Conservation (phyloP, 2,797 vertebrate genomes). For the Spinus pinus region DNA sequence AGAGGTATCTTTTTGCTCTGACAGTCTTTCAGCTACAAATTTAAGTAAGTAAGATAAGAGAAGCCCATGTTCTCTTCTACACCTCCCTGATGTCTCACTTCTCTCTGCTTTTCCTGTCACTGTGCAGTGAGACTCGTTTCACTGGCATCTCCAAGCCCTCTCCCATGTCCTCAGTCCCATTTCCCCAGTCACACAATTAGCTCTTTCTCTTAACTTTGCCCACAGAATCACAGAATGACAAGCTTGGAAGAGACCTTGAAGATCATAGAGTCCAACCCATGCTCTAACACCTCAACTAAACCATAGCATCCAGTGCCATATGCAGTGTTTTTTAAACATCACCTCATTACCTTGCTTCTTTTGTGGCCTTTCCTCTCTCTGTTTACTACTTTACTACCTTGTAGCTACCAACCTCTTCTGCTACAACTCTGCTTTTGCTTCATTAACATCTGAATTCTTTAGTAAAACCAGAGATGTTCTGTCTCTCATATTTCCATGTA, state of each 20-base stretch:
- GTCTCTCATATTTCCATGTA: not conserved
- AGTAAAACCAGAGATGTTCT: not conserved
- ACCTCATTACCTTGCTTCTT: not conserved
- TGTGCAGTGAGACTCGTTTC: not conserved
- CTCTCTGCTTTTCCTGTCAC: not conserved
- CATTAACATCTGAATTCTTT: not conserved
- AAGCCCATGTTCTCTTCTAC: not conserved
- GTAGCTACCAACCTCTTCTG: not conserved
- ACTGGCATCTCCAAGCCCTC: not conserved
- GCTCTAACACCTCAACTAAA: not conserved
- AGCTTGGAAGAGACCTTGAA: not conserved
- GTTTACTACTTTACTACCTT: not conserved
- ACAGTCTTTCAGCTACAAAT: not conserved
- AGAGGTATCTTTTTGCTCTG: not conserved
- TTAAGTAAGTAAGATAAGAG: not conserved
- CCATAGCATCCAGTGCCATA: not conserved
- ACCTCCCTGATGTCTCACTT: not conserved
- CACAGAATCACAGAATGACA: not conserved
- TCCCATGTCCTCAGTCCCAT: not conserved
- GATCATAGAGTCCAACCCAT: not conserved
- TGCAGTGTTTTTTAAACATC: not conserved
- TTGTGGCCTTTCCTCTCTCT: not conserved
- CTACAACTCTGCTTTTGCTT: not conserved
- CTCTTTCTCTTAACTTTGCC: not conserved
- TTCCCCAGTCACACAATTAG: not conserved